These are phyloP conservation scores for Pterocles orientalis DNA, from an alignment of 2,113 vertebrate species.

Conservation along the genomic window DNA sequence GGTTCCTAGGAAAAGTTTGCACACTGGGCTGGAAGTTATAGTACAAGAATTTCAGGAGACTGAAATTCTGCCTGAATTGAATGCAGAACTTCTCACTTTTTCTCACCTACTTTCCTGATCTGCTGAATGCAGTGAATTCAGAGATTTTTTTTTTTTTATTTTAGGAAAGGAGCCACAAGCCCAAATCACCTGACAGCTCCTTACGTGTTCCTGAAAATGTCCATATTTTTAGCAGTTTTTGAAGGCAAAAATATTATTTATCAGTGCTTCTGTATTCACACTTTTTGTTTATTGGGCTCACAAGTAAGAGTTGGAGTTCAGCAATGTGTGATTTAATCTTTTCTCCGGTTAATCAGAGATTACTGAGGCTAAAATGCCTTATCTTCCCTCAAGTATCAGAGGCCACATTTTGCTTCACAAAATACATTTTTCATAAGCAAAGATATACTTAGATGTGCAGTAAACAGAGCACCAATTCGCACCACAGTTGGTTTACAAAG, in stretches of 20 bases:
- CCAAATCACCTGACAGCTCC: not conserved
- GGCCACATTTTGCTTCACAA: not conserved
- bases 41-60: not conserved
- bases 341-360: not conserved
- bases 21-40: not conserved
- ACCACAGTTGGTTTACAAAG: conserved; percentile 3
- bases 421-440: conserved; percentile 38
- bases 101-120: not conserved
- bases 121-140: not conserved
- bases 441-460: not conserved
- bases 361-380: not conserved
- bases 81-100: not conserved
- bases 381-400: not conserved
- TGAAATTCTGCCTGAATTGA: not conserved
- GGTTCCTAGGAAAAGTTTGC: not conserved
- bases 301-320: not conserved
- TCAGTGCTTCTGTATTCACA: not conserved
- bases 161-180: not conserved
- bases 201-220: not conserved
- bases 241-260: not conserved
- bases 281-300: not conserved
- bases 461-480: not conserved
- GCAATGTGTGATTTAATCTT: not conserved
- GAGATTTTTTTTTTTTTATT: not conserved
- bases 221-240: not conserved